Conservation (phyloP, 1,140 invertebrate species). For the Sinella curviseta region DNA sequence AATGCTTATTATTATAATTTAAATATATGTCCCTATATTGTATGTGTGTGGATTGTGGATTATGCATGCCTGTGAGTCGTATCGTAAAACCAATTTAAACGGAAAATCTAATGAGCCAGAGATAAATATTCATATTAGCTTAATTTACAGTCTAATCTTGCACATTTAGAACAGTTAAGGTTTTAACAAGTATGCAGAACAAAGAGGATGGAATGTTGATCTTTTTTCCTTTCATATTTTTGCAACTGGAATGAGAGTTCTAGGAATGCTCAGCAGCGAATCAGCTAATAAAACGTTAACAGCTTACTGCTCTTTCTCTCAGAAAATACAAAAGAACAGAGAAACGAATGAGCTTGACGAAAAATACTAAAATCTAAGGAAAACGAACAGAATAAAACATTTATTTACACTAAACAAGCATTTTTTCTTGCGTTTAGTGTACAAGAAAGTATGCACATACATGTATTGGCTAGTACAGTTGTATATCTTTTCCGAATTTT, state of each 20-base stretch:
- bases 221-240: not conserved
- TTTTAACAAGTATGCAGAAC: not conserved
- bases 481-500: not conserved
- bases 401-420: too few species aligned
- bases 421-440: too few species aligned
- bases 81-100: not conserved
- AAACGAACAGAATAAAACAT: too few species aligned
- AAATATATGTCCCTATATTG: too few species aligned
- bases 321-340: constrained; percentile 1
- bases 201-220: not conserved
- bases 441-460: too few species aligned
- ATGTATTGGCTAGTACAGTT: not conserved
- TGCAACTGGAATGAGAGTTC: not conserved
- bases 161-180: constrained; percentile 10
- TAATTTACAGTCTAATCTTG: not conserved
- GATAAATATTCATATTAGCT: constrained; percentile 11
- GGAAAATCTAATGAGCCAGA: not conserved
- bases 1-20: too few species aligned
- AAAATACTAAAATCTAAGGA: too few species aligned
- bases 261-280: not conserved
- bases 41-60: too few species aligned
- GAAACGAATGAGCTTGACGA: too few species aligned
- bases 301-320: not conserved
- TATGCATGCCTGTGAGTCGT: not conserved
- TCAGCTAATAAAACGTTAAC: not conserved